phyloP scores from a whole-genome alignment of 92 coral and sea anemone genomes.

The Porites cylindrica region DNA sequence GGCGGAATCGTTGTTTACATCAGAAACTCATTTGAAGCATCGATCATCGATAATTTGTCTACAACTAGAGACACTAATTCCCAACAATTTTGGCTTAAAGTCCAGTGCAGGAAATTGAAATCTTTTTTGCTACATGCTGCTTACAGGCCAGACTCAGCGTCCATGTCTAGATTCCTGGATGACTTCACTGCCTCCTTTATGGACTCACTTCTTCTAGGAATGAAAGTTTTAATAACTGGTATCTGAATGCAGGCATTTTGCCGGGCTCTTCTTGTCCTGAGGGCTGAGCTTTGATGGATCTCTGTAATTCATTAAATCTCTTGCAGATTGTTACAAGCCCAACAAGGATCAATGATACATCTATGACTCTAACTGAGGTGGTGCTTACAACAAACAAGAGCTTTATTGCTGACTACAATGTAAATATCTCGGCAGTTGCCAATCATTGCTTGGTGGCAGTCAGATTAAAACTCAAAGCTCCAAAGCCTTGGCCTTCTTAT shows the following conservation, averaged over 20 bases:
- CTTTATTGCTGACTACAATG: conserved; percentile 18
- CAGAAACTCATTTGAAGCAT: conserved; percentile 43
- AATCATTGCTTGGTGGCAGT: conserved; percentile 58
- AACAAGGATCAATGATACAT: conserved; percentile 56
- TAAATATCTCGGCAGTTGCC: conserved; percentile 16
- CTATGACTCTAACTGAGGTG: conserved; percentile 50
- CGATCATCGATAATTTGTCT: conserved; percentile 16
- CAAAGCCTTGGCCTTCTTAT: background rate
- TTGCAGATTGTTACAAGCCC: conserved; percentile 55
- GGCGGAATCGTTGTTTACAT: conserved; percentile 53
- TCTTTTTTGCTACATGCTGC: background rate
- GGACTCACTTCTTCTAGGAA: too few species aligned
- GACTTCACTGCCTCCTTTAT: too few species aligned
- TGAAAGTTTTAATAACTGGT: conserved; percentile 10
- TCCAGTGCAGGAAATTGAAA: too few species aligned
- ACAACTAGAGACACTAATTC: background rate
- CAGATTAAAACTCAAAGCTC: conserved; percentile 40
- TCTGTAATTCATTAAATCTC: conserved; percentile 52
- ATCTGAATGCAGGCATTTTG: conserved; percentile 52
- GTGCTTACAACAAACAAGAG: background rate
- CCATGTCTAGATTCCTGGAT: background rate
- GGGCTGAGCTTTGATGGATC: conserved; percentile 24
- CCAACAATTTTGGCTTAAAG: background rate
- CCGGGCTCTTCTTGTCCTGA: conserved; percentile 20
- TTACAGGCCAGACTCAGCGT: background rate